Conservation (phyloP, 2,888 invertebrate genomes). For the Zootermopsis nevadensis region DNA sequence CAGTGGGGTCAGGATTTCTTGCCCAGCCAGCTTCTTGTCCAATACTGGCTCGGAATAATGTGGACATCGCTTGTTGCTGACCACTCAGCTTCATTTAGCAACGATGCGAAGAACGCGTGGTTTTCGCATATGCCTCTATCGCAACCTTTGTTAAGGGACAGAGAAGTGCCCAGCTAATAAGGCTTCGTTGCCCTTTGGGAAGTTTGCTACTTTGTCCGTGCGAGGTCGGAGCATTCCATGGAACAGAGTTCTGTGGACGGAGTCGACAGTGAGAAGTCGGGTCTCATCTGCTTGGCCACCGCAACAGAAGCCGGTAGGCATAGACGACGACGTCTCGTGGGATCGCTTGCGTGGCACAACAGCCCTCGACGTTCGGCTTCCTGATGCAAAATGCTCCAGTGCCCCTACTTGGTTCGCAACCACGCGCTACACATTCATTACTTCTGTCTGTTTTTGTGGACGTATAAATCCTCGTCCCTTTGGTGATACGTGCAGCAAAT, state of each 20-base stretch:
- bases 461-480: not conserved
- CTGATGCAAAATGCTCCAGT: not conserved
- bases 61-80: too few relatives aligned
- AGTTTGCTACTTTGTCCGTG: not conserved
- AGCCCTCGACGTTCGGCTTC: not conserved
- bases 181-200: not conserved
- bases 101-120: too few relatives aligned
- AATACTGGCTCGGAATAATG: too few relatives aligned
- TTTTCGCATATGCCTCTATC: too few relatives aligned
- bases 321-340: not conserved
- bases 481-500: not conserved
- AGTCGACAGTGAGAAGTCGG: constrained; percentile 13
- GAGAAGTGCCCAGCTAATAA: too few relatives aligned
- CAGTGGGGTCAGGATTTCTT: too few relatives aligned
- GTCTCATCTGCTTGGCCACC: not conserved
- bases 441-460: not conserved
- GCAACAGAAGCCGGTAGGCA: constrained; percentile 2
- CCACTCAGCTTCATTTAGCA: too few relatives aligned
- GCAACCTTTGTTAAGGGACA: too few relatives aligned
- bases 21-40: too few relatives aligned
- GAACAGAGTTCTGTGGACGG: not conserved
- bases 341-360: not conserved
- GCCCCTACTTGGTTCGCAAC: not conserved
- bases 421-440: not conserved
- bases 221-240: not conserved